Evolutionary conservation across 2,113 vertebrate species (phyloP).

Genomic region (Ovis canadensis): DNA sequence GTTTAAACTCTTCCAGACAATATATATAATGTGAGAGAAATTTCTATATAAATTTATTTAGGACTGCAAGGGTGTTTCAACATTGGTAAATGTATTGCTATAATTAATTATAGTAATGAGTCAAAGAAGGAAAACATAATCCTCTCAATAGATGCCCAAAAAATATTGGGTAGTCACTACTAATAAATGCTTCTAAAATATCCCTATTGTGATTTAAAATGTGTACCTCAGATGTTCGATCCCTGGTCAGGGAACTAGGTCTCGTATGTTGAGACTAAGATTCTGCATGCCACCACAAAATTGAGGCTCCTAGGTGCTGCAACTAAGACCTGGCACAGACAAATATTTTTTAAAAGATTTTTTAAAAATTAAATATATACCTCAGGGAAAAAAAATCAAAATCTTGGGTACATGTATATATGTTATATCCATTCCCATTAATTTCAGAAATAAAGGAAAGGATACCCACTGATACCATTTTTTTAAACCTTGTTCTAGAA

Average conservation of each 20-base stretch:
- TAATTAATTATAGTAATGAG: not conserved
- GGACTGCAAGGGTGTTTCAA: not conserved
- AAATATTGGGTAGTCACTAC: not conserved
- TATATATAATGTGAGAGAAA: not conserved
- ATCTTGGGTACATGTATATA: not conserved
- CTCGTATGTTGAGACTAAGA: not conserved
- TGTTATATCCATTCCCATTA: not conserved
- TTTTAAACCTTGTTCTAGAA: conserved; percentile 20
- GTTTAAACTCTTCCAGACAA: not conserved
- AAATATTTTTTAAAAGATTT: not conserved
- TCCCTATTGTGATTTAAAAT: not conserved
- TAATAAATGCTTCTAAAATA: not conserved
- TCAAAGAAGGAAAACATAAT: not conserved
- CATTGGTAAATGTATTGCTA: not conserved
- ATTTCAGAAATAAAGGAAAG: not conserved
- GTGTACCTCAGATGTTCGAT: not conserved
- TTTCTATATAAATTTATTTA: not conserved
- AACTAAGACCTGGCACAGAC: not conserved
- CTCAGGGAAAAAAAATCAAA: not conserved
- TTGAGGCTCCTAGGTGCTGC: not conserved
- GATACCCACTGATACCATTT: not conserved
- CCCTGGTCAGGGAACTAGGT: not conserved
- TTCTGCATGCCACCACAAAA: not conserved
- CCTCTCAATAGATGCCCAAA: not conserved
- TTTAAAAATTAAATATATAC: not conserved